Evolutionary conservation across 37 sponge, comb jelly and placozoan species (phyloP).

Genomic region (Aphrocallistes beatrix): DNA sequence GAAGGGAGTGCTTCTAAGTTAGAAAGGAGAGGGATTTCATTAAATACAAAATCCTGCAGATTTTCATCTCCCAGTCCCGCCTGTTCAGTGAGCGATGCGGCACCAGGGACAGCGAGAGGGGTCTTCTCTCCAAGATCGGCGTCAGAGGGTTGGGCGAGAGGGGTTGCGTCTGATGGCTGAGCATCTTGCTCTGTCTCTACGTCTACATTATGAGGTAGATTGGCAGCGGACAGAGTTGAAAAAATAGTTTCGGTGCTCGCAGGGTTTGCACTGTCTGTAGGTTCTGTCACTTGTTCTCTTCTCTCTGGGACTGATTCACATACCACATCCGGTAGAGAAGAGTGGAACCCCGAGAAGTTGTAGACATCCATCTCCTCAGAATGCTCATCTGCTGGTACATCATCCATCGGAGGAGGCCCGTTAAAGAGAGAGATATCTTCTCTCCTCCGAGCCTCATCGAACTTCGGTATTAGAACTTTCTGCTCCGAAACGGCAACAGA

Average conservation of each 20-base stretch:
- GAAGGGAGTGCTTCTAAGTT: background rate
- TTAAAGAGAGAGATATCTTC: no score
- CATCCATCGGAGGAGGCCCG: background rate
- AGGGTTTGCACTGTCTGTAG: background rate
- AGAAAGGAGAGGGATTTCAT: background rate
- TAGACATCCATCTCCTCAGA: background rate
- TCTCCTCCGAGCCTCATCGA: no score
- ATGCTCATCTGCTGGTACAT: background rate
- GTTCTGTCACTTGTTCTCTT: background rate
- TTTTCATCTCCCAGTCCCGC: no score
- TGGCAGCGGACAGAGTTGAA: background rate
- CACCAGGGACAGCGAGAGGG: background rate
- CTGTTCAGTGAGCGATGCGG: background rate
- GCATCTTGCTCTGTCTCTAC: background rate
- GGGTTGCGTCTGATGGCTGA: background rate
- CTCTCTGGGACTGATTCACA: background rate
- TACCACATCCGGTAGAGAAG: background rate
- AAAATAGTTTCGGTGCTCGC: background rate
- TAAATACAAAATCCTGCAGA: background rate
- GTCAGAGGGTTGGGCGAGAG: background rate
- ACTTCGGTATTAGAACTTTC: no score
- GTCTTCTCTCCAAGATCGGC: background rate
- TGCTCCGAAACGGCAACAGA: no score
- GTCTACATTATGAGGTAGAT: background rate
- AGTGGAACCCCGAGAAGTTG: background rate